Evolutionary conservation across 2,888 invertebrate species (phyloP).

Genomic region (Brachylomia viminalis): DNA sequence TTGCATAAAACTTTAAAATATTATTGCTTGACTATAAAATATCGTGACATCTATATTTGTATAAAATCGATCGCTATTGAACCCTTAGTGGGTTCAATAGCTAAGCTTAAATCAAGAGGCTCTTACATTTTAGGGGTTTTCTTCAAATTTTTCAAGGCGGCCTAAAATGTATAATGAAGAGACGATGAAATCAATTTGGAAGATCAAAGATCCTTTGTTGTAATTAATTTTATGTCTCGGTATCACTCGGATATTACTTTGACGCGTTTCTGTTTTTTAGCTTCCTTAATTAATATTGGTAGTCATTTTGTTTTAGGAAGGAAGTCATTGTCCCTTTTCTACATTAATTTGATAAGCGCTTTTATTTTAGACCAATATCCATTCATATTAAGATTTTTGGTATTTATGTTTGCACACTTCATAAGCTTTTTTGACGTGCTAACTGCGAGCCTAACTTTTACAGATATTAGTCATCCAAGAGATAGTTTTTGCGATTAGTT

Average conservation of each 20-base stretch:
- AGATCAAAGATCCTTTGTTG: constrained; percentile 57
- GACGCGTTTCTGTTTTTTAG: background rate
- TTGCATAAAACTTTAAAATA: too few relatives aligned
- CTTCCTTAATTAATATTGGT: constrained; percentile 32
- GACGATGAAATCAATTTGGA: constrained; percentile 56
- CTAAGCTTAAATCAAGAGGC: constrained; percentile 20
- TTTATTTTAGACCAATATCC: too few relatives aligned
- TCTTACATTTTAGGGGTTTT: constrained; percentile 30
- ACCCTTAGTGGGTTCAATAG: background rate
- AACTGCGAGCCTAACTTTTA: too few relatives aligned
- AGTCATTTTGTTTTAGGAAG: constrained; percentile 16
- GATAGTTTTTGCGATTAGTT: background rate
- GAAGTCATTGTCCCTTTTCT: constrained; percentile 13
- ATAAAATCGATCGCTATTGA: constrained; percentile 1
- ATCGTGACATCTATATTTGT: background rate
- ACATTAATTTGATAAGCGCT: too few relatives aligned
- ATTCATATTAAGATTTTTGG: background rate
- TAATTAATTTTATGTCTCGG: constrained; percentile 55
- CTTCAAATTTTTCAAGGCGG: constrained; percentile 20
- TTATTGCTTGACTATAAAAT: background rate
- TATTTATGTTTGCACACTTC: background rate
- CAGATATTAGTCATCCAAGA: background rate
- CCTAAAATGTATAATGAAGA: constrained; percentile 51
- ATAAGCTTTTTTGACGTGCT: background rate
- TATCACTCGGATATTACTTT: constrained; percentile 31